phyloP scores from a whole-genome alignment of 2,888 invertebrate species.

The Platycnemis pennipes region DNA sequence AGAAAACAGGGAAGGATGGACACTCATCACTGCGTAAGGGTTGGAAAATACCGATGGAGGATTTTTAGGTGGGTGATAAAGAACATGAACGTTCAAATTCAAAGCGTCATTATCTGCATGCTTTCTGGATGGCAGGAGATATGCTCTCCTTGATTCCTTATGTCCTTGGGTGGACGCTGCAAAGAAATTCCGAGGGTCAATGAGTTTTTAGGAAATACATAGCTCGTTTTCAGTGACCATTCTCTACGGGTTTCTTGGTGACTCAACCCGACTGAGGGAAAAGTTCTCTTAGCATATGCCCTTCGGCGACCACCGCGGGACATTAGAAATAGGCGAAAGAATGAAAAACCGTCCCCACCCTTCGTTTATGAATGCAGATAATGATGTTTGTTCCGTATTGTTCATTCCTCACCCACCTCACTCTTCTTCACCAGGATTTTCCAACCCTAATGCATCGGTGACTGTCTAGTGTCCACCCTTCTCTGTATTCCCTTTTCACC shows the following conservation, averaged over 20 bases:
- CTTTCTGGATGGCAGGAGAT: slow-evolving; percentile 11
- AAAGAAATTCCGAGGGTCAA: neutral
- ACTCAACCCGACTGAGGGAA: slow-evolving; percentile 2
- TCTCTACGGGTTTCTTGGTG: neutral
- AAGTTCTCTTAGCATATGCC: neutral
- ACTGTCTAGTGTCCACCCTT: neutral
- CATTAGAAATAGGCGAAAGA: neutral
- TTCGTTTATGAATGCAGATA: neutral
- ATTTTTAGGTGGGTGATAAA: neutral
- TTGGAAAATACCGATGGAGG: neutral
- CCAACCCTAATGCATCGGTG: slow-evolving; percentile 10
- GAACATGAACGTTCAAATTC: slow-evolving; percentile 2
- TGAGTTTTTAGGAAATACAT: neutral
- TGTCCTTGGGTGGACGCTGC: neutral
- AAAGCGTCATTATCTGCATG: slow-evolving; percentile 10
- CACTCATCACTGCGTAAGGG: neutral
- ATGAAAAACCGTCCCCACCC: neutral
- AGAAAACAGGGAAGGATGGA: slow-evolving; percentile 10
- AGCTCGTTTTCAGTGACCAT: neutral
- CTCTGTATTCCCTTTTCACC: slow-evolving; percentile 7
- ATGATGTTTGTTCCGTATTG: neutral
- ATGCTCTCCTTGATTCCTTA: neutral
- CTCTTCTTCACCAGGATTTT: neutral
- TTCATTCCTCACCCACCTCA: neutral
- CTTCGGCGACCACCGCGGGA: neutral